Conservation (phyloP, 2,797 vertebrate species). For the Urophycis tenuis region DNA sequence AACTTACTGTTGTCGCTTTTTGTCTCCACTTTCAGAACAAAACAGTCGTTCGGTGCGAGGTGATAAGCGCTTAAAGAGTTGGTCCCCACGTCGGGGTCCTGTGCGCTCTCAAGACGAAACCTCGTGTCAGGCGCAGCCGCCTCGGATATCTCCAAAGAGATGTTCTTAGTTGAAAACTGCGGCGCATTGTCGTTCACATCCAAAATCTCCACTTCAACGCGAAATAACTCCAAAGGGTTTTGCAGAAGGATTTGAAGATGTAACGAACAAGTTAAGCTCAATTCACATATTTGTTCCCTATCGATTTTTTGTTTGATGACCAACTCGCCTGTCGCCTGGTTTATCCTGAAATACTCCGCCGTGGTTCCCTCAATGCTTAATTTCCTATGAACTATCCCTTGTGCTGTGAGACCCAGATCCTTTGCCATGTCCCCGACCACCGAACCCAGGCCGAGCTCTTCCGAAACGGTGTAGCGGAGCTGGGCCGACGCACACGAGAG, state of each 20-base stretch:
- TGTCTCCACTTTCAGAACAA: constrained; percentile 80
- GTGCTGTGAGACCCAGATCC: constrained; percentile 79
- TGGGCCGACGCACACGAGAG: constrained; percentile 75
- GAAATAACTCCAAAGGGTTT: constrained; percentile 79
- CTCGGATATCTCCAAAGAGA: constrained; percentile 84
- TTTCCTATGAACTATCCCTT: constrained; percentile 73
- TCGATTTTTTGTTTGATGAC: constrained; percentile 86
- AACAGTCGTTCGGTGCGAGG: constrained; percentile 78
- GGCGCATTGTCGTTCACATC: constrained; percentile 95
- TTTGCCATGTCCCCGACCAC: constrained; percentile 87
- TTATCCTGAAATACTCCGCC: constrained; percentile 82
- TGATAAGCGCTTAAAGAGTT: constrained; percentile 86
- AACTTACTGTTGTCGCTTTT: constrained; percentile 87
- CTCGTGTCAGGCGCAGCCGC: constrained; percentile 77
- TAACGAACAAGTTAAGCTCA: constrained; percentile 74
- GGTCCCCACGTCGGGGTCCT: constrained; percentile 89
- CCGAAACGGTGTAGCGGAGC: constrained; percentile 84
- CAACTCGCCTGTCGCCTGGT: constrained; percentile 75
- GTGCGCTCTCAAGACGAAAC: constrained; percentile 89
- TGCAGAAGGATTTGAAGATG: constrained; percentile 81
- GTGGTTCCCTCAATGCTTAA: constrained; percentile 77
- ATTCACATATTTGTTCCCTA: constrained; percentile 83
- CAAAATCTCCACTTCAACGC: constrained; percentile 83
- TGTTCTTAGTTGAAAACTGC: constrained; percentile 76
- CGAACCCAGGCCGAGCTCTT: constrained; percentile 85